Evolutionary conservation across 2,888 invertebrate genomes (phyloP).

Genomic region (Brenthis hecate): DNA sequence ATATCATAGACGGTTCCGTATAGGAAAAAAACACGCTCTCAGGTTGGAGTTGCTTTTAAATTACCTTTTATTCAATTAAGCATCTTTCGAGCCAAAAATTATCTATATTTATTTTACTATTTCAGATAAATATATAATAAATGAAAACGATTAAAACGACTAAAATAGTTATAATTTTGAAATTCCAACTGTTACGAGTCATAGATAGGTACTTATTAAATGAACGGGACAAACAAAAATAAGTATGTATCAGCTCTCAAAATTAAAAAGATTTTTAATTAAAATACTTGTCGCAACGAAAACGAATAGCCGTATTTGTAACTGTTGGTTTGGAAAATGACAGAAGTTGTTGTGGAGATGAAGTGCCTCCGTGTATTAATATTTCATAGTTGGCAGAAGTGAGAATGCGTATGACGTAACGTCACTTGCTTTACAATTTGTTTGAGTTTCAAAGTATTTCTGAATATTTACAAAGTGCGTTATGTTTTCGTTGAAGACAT

Average conservation of each 20-base stretch:
- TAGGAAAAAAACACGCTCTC: no score
- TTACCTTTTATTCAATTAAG: no score
- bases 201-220: not conserved
- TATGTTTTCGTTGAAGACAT: constrained; percentile 1
- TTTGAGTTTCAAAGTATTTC: constrained; percentile 1
- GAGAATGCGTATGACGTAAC: not conserved
- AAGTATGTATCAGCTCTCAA: not conserved
- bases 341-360: not conserved
- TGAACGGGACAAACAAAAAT: not conserved
- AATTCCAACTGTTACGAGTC: no score
- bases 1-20: no score
- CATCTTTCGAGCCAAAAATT: no score
- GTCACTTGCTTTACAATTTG: not conserved
- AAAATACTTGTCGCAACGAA: constrained; percentile 1
- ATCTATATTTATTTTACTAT: no score
- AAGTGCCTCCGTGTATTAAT: not conserved
- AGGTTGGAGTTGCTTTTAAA: no score
- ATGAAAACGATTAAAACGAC: no score
- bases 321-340: not conserved
- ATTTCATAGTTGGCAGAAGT: not conserved
- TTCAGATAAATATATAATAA: no score
- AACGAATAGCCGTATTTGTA: constrained; percentile 11
- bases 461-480: constrained; percentile 8
- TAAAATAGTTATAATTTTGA: no score
- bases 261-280: constrained; percentile 18